A percentile compares a stretch with the other conserved stretches of the same genome.
Evolutionary conservation across 2,888 invertebrate species (phyloP).

Genomic region (Panorpa germanica): DNA sequence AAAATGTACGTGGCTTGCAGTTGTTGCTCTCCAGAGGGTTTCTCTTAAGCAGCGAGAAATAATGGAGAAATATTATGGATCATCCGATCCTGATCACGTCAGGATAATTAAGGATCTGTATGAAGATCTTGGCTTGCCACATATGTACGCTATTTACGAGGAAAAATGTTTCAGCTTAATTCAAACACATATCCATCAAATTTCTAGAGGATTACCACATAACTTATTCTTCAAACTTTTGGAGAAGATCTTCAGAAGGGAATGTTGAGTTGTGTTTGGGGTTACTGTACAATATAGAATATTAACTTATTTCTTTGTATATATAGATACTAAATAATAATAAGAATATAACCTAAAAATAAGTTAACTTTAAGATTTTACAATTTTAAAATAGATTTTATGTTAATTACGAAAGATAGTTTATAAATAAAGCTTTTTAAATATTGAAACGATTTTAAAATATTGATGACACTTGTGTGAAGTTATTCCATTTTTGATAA

Average conservation of each 20-base stretch:
- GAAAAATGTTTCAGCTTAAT: constrained; percentile 68
- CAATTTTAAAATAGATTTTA: too few relatives aligned
- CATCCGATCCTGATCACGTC: constrained; percentile 44
- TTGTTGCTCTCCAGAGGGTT: constrained; percentile 69
- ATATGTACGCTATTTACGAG: constrained; percentile 62
- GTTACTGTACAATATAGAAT: too few relatives aligned
- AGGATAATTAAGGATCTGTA: constrained; percentile 55
- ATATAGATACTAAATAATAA: too few relatives aligned
- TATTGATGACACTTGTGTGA: too few relatives aligned
- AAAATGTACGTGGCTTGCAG: constrained; percentile 90
- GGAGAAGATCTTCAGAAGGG: constrained; percentile 60
- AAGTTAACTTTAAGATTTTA: too few relatives aligned
- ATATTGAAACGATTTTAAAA: too few relatives aligned
- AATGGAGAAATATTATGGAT: constrained; percentile 63
- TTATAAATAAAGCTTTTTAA: too few relatives aligned
- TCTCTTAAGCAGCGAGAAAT: constrained; percentile 47
- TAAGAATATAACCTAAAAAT: too few relatives aligned
- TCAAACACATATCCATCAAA: constrained; percentile 67
- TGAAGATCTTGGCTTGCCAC: constrained; percentile 53
- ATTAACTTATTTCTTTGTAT: too few relatives aligned
- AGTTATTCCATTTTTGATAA: too few relatives aligned
- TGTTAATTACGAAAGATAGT: too few relatives aligned
- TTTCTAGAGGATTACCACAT: constrained; percentile 63
- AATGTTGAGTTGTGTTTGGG: too few relatives aligned
- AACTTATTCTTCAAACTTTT: constrained; percentile 65